phyloP scores from a whole-genome alignment of 2,797 vertebrate genomes.

The Poecilia picta region DNA sequence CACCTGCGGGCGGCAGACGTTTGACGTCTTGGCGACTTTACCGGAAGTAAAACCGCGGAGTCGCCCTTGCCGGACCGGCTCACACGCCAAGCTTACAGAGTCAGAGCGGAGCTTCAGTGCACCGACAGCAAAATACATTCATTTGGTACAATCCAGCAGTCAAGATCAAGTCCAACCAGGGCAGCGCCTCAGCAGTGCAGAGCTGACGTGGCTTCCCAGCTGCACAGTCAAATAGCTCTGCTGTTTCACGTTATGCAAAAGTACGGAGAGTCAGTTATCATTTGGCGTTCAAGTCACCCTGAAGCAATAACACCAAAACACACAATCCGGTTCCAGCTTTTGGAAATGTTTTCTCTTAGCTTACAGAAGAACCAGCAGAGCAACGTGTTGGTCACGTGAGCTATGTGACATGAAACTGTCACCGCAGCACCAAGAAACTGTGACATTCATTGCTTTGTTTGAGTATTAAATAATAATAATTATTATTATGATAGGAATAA shows the following conservation, averaged over 20 bases:
- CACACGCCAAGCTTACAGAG: conserved; percentile 13
- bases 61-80: not conserved
- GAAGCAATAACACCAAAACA: not conserved
- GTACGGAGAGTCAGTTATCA: not conserved
- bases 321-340: not conserved
- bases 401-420: not conserved
- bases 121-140: conserved; percentile 60
- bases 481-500: not conserved
- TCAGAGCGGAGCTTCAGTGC: conserved; percentile 28
- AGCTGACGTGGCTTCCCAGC: not conserved
- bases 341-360: not conserved
- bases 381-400: no score
- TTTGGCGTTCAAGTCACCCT: not conserved
- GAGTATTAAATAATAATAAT: not conserved
- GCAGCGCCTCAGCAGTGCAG: conserved; percentile 18
- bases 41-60: not conserved
- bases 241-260: not conserved
- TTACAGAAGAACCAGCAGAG: not conserved
- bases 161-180: conserved; percentile 27
- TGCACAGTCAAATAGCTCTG: not conserved
- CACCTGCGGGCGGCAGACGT: not conserved
- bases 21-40: not conserved
- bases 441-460: conserved; percentile 1
- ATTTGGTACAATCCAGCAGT: conserved; percentile 31
- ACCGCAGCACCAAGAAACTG: not conserved